phyloP scores from a whole-genome alignment of 2,888 invertebrate species.

The Steinernema scapterisci region DNA sequence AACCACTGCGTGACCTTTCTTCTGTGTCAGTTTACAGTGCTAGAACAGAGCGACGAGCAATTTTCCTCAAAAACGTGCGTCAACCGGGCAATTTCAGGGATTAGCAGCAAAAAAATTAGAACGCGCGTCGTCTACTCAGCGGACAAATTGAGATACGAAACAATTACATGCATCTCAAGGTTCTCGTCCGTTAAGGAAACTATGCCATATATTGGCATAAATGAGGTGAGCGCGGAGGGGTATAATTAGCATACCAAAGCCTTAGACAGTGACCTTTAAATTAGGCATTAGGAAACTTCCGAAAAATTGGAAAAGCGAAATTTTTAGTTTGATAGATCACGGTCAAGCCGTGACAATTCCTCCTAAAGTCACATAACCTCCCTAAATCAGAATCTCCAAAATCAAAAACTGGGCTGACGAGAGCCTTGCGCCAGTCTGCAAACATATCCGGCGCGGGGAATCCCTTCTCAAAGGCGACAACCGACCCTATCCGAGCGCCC shows the following conservation, averaged over 20 bases:
- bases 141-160: background rate
- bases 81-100: background rate
- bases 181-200: background rate
- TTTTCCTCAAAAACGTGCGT: slow-evolving; percentile 15
- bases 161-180: slow-evolving; percentile 4
- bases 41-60: slow-evolving; percentile 18
- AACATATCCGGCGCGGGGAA: no score
- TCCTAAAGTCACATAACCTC: no score
- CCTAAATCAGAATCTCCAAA: no score
- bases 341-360: no score
- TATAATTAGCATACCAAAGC: no score
- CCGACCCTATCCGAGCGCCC: background rate
- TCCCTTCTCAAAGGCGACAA: no score
- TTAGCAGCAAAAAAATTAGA: background rate
- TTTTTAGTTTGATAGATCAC: no score
- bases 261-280: no score
- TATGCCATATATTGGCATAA: background rate
- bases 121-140: background rate
- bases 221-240: background rate
- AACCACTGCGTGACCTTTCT: background rate
- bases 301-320: no score
- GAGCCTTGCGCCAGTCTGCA: no score
- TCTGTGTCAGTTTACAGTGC: background rate
- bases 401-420: no score
- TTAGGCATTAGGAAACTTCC: no score